Evolutionary conservation across 1,140 invertebrate species (phyloP), one percentile per base, ranked within the genome.

Genomic region (Yoshiicerus persimilis): DNA sequence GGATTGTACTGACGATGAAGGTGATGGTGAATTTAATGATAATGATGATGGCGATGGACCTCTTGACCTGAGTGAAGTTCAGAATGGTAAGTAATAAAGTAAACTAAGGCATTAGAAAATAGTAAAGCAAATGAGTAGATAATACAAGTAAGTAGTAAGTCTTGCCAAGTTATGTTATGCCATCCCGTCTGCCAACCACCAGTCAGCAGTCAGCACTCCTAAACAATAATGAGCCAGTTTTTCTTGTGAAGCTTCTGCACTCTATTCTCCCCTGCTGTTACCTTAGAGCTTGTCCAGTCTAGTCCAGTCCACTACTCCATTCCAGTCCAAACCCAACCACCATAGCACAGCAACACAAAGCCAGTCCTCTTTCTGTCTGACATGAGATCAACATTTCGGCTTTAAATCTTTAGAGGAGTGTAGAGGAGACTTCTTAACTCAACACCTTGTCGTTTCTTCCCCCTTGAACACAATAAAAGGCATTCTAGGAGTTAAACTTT

Each of bases 11-110:
- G 88, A 89, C 25, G 86, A 89, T 13, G 88, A 88, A 6, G 66
- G 83, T 66, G 88, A 90, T 86, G 88, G 38, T 30, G 88, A 90
- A 27, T 84, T 84, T 84, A 84, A 84, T 84, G 83, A 84, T 5
- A n/a, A 30, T 13, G 90, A 88, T 84, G 56, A 87, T 64, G 89
- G 84, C 10, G 86, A 87, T 70, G 64, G 84, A 84, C 90, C 90
- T 30, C 75, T 91, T 84, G 90, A 91, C 56, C 85, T 91, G 13
- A 91, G 90, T 38, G 89, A 91, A 88, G 89, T 90, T 88, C 89
- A 91, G 87, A 90, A 88, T 87, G 87, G 90, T 91, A 87, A 89
- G 70, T 86, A 47, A 30, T 66, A 41, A 34, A 20, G 25, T 70
- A 56, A 56, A 56, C 16, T 56, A 4, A 56, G n/a, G 13, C 2